These are phyloP conservation scores for Isotomurus palustris DNA, from an alignment of 2,888 invertebrate species.

Conservation along the genomic window DNA sequence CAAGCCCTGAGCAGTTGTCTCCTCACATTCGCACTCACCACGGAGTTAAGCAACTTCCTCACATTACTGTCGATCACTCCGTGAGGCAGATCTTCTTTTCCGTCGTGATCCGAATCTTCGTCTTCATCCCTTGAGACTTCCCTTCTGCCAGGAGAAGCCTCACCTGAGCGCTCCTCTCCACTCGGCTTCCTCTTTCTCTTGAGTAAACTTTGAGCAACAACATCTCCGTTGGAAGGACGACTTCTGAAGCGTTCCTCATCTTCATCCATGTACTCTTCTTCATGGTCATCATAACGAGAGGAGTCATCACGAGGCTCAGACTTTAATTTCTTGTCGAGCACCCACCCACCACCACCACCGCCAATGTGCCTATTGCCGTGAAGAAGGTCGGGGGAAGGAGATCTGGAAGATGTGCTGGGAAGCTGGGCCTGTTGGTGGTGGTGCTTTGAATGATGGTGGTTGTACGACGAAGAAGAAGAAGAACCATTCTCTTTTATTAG, in stretches of 20 bases:
- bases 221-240: slow-evolving; percentile 23
- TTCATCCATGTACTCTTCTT: slow-evolving; percentile 17
- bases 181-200: slow-evolving; percentile 12
- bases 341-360: not conserved
- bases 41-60: slow-evolving; percentile 68
- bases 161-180: slow-evolving; percentile 25
- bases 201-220: slow-evolving; percentile 32
- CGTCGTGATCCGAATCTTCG: slow-evolving; percentile 32
- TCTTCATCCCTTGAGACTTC: slow-evolving; percentile 49
- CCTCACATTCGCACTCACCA: slow-evolving; percentile 65
- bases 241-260: slow-evolving; percentile 23
- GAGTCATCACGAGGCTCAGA: no score
- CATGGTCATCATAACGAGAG: slow-evolving; percentile 19
- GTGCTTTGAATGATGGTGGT: slow-evolving; percentile 12
- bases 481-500: slow-evolving; percentile 15
- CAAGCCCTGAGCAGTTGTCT: slow-evolving; percentile 65
- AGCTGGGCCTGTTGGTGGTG: slow-evolving; percentile 18
- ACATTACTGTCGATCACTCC: slow-evolving; percentile 53
- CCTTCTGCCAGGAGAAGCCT: slow-evolving; percentile 16
- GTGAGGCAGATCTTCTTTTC: slow-evolving; percentile 41
- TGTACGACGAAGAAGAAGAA: slow-evolving; percentile 12
- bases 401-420: slow-evolving; percentile 26
- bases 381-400: slow-evolving; percentile 33
- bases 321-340: slow-evolving; percentile 18
- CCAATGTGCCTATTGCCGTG: slow-evolving; percentile 15